These are phyloP conservation scores for Plecotus auritus DNA, from an alignment of 2,113 vertebrate genomes.

Conservation along the genomic window DNA sequence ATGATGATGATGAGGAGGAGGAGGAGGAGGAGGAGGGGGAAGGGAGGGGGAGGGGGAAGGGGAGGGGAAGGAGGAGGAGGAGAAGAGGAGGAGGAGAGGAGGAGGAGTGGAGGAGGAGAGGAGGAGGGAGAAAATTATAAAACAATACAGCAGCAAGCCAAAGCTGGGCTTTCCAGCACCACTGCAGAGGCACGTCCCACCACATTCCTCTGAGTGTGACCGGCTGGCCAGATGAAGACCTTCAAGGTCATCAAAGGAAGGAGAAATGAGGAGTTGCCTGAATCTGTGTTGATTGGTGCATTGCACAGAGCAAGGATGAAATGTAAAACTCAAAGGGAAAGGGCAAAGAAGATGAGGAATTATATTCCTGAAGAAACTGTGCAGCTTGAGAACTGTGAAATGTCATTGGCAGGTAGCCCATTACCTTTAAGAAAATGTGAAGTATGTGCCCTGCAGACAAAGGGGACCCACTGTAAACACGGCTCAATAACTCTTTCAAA, in stretches of 20 bases:
- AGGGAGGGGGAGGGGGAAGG: not conserved
- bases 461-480: slow-evolving; percentile 77
- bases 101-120: not conserved
- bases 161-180: not conserved
- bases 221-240: slow-evolving; percentile 8
- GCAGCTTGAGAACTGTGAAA: slow-evolving; percentile 61
- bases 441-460: slow-evolving; percentile 78
- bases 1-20: not conserved
- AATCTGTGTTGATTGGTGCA: slow-evolving; percentile 41
- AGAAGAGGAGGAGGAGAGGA: not conserved
- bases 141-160: not conserved
- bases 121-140: not conserved
- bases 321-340: slow-evolving; percentile 30
- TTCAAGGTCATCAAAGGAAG: slow-evolving; percentile 32
- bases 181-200: not conserved
- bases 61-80: too few relatives aligned
- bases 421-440: slow-evolving; percentile 78
- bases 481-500: slow-evolving; percentile 70
- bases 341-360: slow-evolving; percentile 63
- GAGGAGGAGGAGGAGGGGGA: not conserved
- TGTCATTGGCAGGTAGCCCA: slow-evolving; percentile 75
- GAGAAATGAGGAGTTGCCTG: slow-evolving; percentile 44
- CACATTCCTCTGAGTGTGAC: not conserved
- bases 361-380: slow-evolving; percentile 63
- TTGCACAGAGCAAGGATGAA: slow-evolving; percentile 34